Percentiles rank a stretch among this genome's conserved stretches.
phyloP scores from a whole-genome alignment of 2,113 vertebrate genomes.

The human (Homo sapiens) region GRCh38 chr1:91854501-91855000 shows the following conservation, averaged over 20 bases:
- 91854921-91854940: background rate
- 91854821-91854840: background rate
- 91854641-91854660: background rate
- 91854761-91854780: too few relatives aligned
- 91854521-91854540: background rate
- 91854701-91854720: background rate
- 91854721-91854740: background rate
- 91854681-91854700: background rate
- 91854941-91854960: background rate
- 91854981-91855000: background rate
- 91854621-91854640: background rate
- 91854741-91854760: background rate
- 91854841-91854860: conserved; percentile 21
- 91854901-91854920: background rate
- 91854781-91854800: background rate
- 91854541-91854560: background rate
- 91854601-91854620: background rate
- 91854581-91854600: background rate
- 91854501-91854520: background rate
- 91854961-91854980: conserved; percentile 29
- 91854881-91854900: conserved; percentile 27
- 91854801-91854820: background rate
- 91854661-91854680: background rate
- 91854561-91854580: background rate
- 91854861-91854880: background rate